Evolutionary conservation across 1,140 invertebrate species (phyloP).

Genomic region (Atta cephalotes): DNA sequence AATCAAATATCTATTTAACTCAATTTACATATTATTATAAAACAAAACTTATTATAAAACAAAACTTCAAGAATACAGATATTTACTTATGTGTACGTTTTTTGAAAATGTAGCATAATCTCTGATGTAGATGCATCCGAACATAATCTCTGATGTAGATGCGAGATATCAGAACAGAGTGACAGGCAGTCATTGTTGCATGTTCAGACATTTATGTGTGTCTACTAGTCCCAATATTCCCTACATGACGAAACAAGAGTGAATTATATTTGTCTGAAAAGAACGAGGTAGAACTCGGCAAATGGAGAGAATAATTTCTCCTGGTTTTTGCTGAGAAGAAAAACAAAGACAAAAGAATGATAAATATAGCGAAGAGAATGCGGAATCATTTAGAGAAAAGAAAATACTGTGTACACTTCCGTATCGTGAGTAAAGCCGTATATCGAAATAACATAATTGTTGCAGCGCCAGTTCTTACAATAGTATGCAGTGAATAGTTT

Average conservation of each 20-base stretch:
- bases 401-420: constrained; percentile 8
- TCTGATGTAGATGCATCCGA: too few relatives aligned
- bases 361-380: constrained; percentile 22
- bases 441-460: constrained; percentile 46
- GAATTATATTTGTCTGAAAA: neutral
- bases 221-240: too few relatives aligned
- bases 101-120: too few relatives aligned
- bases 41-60: too few relatives aligned
- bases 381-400: constrained; percentile 3
- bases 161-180: too few relatives aligned
- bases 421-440: neutral
- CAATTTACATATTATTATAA: too few relatives aligned
- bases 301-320: constrained; percentile 38
- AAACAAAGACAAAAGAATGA: constrained; percentile 41
- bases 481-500: constrained; percentile 5
- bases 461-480: constrained; percentile 9
- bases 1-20: too few relatives aligned
- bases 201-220: too few relatives aligned
- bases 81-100: too few relatives aligned
- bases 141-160: too few relatives aligned
- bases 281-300: neutral
- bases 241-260: neutral
- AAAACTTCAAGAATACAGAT: too few relatives aligned
- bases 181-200: too few relatives aligned
- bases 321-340: neutral